These are phyloP conservation scores for Eupeodes latifasciatus DNA, from an alignment of 2,888 invertebrate species.

Conservation along the genomic window DNA sequence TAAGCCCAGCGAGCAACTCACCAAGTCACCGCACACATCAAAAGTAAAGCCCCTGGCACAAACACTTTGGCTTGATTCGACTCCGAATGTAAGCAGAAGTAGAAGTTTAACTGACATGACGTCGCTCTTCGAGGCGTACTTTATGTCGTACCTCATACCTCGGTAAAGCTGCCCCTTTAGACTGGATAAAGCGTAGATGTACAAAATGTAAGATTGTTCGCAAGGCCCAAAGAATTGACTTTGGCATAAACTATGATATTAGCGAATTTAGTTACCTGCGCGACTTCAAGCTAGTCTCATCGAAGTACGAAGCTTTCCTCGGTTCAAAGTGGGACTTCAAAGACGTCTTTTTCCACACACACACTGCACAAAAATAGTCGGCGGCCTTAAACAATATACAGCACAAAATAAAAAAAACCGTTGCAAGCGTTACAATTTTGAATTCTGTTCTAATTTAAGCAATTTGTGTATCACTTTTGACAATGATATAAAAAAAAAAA, in stretches of 20 bases:
- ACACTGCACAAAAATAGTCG: background rate
- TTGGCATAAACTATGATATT: constrained; percentile 75
- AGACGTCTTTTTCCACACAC: background rate
- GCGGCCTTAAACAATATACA: background rate
- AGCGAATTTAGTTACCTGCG: constrained; percentile 77
- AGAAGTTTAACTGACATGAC: constrained; percentile 36
- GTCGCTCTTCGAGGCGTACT: constrained; percentile 1
- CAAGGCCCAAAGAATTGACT: constrained; percentile 69
- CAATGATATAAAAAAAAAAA: constrained; percentile 11
- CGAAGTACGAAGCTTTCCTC: constrained; percentile 72
- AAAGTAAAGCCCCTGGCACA: constrained; percentile 7
- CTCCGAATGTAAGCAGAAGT: background rate
- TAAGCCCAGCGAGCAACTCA: constrained; percentile 15
- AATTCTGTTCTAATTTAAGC: constrained; percentile 32
- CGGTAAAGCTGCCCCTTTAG: constrained; percentile 54
- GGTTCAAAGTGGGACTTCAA: constrained; percentile 45
- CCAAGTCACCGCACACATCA: constrained; percentile 32
- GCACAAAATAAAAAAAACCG: constrained; percentile 26
- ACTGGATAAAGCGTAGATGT: background rate
- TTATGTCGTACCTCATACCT: constrained; percentile 36
- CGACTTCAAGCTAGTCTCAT: constrained; percentile 76
- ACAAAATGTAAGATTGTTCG: constrained; percentile 25
- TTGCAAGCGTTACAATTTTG: constrained; percentile 33
- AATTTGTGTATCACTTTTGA: background rate
- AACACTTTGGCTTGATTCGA: constrained; percentile 23